phyloP scores from a whole-genome alignment of 2,888 invertebrate species.

The Ptilodon capucinus region DNA sequence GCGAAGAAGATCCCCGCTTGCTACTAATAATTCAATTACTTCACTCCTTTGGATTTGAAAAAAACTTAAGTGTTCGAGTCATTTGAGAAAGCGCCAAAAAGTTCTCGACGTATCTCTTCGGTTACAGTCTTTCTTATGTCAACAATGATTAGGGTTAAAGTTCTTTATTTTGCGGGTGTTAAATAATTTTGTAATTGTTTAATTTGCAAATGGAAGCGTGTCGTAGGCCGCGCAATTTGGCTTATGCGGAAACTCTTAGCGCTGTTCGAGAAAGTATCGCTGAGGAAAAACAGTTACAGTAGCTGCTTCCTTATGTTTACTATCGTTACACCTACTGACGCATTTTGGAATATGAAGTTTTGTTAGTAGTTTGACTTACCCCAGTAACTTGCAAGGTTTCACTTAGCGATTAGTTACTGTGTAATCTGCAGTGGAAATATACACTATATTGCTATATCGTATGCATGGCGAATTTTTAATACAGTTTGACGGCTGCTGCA shows the following conservation, averaged over 20 bases:
- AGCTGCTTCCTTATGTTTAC: background rate
- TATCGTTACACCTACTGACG: conserved; percentile 21
- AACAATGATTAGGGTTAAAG: conserved; percentile 22
- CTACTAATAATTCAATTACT: conserved; percentile 39
- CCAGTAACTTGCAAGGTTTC: no score
- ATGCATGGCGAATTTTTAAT: no score
- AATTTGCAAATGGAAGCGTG: conserved; percentile 80
- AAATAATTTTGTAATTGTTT: conserved; percentile 49
- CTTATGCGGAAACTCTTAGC: conserved; percentile 71
- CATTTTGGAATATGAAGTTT: conserved; percentile 5
- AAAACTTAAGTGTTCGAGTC: conserved; percentile 41
- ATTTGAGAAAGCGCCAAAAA: conserved; percentile 35
- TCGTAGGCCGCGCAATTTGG: conserved; percentile 74
- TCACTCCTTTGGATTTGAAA: conserved; percentile 35
- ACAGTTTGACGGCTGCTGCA: no score
- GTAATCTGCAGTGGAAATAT: no score
- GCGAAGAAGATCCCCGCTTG: conserved; percentile 9
- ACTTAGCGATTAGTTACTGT: no score
- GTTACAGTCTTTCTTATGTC: conserved; percentile 16
- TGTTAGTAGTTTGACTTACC: no score
- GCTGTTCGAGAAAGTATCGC: conserved; percentile 52
- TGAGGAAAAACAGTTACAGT: conserved; percentile 35
- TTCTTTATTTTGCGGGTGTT: conserved; percentile 17
- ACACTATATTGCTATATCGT: no score
- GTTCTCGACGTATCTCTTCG: conserved; percentile 4